Evolutionary conservation across 2,113 vertebrate genomes (phyloP), one percentile per base, ranked within the genome.

Genomic region (Macaca nemestrina): DNA sequence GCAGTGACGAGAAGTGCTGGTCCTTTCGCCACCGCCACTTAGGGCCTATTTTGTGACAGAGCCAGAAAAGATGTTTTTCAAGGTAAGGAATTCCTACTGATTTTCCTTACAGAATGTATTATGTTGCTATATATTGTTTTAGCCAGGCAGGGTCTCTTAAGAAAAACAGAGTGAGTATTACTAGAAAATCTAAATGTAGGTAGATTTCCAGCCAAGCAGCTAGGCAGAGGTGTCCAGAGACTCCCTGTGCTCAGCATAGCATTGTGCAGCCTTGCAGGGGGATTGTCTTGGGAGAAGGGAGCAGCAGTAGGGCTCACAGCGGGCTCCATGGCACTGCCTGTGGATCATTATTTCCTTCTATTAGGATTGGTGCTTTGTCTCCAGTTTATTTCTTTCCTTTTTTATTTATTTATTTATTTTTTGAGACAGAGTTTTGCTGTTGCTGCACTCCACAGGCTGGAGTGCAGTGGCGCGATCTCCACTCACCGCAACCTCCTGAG

Each of bases 301-400:
- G 7, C 16, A 11, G 50, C 2, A 8, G 16, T 8, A 25, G 67
- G 25, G 40, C 9, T 38, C 50, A 64, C 8, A 2, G n/a, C 16
- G 9, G 81, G 32, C 67, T 61, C 20, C 5, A 1, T n/a, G 64
- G 25, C 4, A 6, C 75, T 0, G 0, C 12, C 20, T 27, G 6
- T 14, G 7, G 43, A 40, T 40, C 23, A 22, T n/a, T 11, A 5
- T 30, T 68, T 50, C 40, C 52, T 79, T 25, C 32, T 67, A 35
- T 50, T 14, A 5, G 50, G 80, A 75, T 32, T 35, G 43, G 25
- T 0, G 7, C 1, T 61, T 59, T 55, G 52, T 55, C 52, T 55
- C 18, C 52, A 55, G 52, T 55, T 55, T 55, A 20, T 20, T 55
- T 55, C 17, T 55, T 55, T 55, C 2, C 52, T 55, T 20, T 8